A percentile compares a stretch with the other conserved stretches of the same genome.
phyloP scores from a whole-genome alignment of 2,888 invertebrate species.

The Perithous albicinctus region DNA sequence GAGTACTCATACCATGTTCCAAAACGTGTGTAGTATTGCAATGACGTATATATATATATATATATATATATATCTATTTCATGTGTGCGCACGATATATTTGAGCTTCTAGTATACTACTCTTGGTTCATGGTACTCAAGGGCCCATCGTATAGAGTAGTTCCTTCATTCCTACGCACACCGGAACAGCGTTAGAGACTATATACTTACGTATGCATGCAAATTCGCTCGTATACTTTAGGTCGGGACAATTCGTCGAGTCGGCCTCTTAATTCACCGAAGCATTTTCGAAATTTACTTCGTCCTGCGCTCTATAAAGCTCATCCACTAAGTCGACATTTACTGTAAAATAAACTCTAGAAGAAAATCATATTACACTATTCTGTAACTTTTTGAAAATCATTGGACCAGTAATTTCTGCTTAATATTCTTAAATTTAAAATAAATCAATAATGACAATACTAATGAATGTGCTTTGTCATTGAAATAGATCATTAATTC shows the following conservation, averaged over 20 bases:
- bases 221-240: slow-evolving; percentile 46
- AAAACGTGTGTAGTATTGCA: slow-evolving; percentile 12
- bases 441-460: too few relatives aligned
- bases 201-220: slow-evolving; percentile 42
- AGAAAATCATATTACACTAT: too few relatives aligned
- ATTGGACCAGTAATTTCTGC: too few relatives aligned
- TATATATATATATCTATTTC: too few relatives aligned
- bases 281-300: slow-evolving; percentile 21
- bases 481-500: too few relatives aligned
- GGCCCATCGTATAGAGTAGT: not conserved
- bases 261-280: slow-evolving; percentile 22
- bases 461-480: too few relatives aligned
- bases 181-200: not conserved
- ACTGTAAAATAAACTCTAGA: too few relatives aligned
- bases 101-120: slow-evolving; percentile 4
- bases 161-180: slow-evolving; percentile 9
- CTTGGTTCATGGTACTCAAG: not conserved
- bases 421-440: too few relatives aligned
- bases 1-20: slow-evolving; percentile 43
- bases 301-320: not conserved
- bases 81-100: slow-evolving; percentile 13
- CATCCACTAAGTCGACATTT: not conserved
- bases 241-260: slow-evolving; percentile 5
- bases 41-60: slow-evolving; percentile 2
- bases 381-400: too few relatives aligned